Percentiles rank a stretch among this genome's conserved stretches.
Evolutionary conservation across 2,888 invertebrate species (phyloP).

Genomic region (Ectemnius cavifrons): DNA sequence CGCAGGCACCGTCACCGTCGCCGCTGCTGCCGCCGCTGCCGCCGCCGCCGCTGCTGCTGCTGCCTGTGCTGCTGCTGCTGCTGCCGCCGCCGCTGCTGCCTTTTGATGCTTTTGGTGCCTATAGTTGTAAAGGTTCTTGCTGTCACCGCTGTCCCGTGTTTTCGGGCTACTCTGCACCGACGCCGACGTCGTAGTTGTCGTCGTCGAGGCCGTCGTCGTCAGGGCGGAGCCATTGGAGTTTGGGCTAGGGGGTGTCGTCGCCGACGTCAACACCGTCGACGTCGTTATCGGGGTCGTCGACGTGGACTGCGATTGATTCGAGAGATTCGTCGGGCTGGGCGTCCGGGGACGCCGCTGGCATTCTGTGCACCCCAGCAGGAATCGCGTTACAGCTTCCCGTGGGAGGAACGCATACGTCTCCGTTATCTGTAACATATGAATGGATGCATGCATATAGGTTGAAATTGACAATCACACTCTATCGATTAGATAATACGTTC

Average conservation of each 20-base stretch:
- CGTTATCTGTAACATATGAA: conserved; percentile 87
- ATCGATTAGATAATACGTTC: no score
- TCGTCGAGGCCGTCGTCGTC: conserved; percentile 42
- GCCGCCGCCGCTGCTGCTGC: neutral
- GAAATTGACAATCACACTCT: no score
- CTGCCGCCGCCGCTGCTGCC: conserved; percentile 1
- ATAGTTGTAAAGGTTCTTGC: conserved; percentile 72
- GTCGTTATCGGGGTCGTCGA: conserved; percentile 60
- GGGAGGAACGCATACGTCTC: conserved; percentile 98
- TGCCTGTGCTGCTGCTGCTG: neutral
- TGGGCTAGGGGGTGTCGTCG: conserved; percentile 63
- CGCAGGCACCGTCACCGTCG: neutral
- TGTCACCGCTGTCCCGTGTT: conserved; percentile 63
- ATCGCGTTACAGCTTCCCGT: conserved; percentile 96
- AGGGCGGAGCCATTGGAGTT: conserved; percentile 57
- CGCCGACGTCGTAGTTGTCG: conserved; percentile 55
- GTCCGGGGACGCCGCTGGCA: conserved; percentile 90
- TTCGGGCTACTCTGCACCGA: conserved; percentile 66
- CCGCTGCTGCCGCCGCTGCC: neutral
- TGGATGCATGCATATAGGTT: neutral
- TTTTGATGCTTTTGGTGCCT: conserved; percentile 65
- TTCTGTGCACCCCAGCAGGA: conserved; percentile 95
- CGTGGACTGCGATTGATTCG: conserved; percentile 71
- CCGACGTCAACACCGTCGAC: conserved; percentile 49
- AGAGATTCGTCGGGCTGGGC: conserved; percentile 79